Evolutionary conservation across 1,140 invertebrate genomes (phyloP), one percentile per base, ranked within the genome.

Genomic region (Nymphalis io): DNA sequence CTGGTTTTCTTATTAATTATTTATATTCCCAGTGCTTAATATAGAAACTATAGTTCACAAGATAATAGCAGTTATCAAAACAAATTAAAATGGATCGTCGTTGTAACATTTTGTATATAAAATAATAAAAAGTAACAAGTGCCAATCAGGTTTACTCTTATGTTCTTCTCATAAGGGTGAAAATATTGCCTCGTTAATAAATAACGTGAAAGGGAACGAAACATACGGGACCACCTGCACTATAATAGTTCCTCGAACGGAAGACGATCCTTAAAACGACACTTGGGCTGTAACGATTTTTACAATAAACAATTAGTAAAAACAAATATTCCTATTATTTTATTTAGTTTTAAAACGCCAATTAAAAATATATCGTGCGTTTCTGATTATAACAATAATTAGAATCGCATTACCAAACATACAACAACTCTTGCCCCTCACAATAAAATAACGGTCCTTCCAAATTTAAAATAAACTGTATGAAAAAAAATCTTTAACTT

Each of bases 171-270:
- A 42, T 60, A 60, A 42, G 21, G 39, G 21, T 13, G 20, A 60
- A 42, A 60, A 42, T 42, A 60, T 42, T 16, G 16, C 38, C 5
- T 60, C 18, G 38, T 60, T 42, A 13, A 23, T 23, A 55, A 27
- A n/a, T 27, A 20, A 60, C 39, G 27, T 40, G 51, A 57, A n/a
- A 44, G 62, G 61, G 62, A 59, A 46, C 42, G 57, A 46, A 60
- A 72, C 66, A 66, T 59, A 68, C 58, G 62, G 62, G 61, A 51
- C 72, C 75, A 76, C 72, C 75, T 76, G 75, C 65, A 48, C 40
- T 39, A 67, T 73, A 66, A 71, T 65, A 65, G 42, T 76, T 73
- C 74, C 53, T 62, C 51, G 75, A 76, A 76, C 60, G 65, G 55
- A 64, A 65, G 51, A 11, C 51, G 21, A 53, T 20, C 62, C 65